A percentile compares a stretch with the other conserved stretches of the same genome.
Evolutionary conservation across 2,797 vertebrate genomes (phyloP).

Genomic region (Spea hammondii): DNA sequence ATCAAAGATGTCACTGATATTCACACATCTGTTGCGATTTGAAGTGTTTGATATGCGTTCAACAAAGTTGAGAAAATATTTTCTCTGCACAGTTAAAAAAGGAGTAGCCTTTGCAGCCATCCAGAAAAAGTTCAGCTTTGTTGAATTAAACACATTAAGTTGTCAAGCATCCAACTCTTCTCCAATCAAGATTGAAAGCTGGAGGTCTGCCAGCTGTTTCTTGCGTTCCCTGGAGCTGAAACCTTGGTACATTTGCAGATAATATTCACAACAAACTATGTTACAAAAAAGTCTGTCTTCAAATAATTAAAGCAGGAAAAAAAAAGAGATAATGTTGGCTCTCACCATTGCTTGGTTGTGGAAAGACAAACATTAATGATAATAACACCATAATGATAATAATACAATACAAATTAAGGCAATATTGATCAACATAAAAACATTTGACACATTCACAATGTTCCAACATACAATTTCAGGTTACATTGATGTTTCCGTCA

Average conservation of each 20-base stretch:
- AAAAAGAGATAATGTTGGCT: conserved; percentile 25
- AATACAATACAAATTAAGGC: conserved; percentile 26
- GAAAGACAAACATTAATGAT: conserved; percentile 22
- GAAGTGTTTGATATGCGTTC: neutral
- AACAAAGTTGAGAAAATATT: conserved; percentile 12
- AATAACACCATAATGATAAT: conserved; percentile 4
- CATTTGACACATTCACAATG: neutral
- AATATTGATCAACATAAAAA: neutral
- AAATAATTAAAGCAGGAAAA: conserved; percentile 42
- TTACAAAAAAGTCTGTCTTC: conserved; percentile 24
- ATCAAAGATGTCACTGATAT: neutral
- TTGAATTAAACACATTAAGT: conserved; percentile 41
- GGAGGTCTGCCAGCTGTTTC: conserved; percentile 37
- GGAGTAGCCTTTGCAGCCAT: neutral
- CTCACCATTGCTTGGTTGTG: neutral
- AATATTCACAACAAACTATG: conserved; percentile 30
- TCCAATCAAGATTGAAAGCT: conserved; percentile 32
- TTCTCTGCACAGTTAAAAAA: neutral
- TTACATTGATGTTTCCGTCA: too few relatives aligned
- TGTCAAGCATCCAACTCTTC: conserved; percentile 30
- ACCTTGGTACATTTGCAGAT: conserved; percentile 34
- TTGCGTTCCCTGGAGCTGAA: conserved; percentile 38
- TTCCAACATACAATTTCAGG: neutral
- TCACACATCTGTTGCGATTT: neutral
- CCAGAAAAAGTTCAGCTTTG: conserved; percentile 34